Evolutionary conservation across 2,888 invertebrate genomes (phyloP), one percentile per base, ranked within the genome.

Genomic region (Chrysolina oricalcia): DNA sequence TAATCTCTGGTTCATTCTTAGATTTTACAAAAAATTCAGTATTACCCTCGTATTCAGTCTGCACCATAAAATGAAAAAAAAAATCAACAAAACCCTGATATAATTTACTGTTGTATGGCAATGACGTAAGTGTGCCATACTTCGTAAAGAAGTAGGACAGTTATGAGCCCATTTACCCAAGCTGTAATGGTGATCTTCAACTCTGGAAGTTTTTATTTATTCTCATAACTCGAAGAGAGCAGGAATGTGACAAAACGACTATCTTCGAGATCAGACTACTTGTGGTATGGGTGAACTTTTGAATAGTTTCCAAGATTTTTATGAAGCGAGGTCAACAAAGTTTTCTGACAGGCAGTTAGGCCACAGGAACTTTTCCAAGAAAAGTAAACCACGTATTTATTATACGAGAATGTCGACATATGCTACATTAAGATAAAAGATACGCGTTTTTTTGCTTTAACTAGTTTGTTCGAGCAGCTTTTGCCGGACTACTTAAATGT

Each of bases 241-340:
- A n/a, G 23, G 50, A 68, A 68, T 40, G 68, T 40, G 40, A 53
- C 67, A 40, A 68, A 21, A 53, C 68, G 13, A 40, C 40, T 40
- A 76, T 76, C 76, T 76, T 27, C 59, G 63, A 63, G 73, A 76
- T 73, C 76, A 76, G 72, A 66, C 70, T 76, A 73, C 35, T 41
- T 46, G 65, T 40, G 19, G 65, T 46, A 70, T 62, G 73, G 70
- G 27, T 78, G 76, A 78, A 78, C 78, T 80, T 35, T 74, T 78
- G 74, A 78, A 80, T 74, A 73, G 75, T 68, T 78, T 78, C 78
- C 76, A 78, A 78, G 80, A 80, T 80, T 76, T 80, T 76, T 76
- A 70, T 76, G 62, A 63, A 56, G 70, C 70, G 81, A 75, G 81
- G 81, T 81, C 80, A 81, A 68, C 73, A 63, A 76, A 78, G 75